Evolutionary conservation across 2,113 vertebrate species (phyloP), one percentile per base, ranked within the genome.

Genomic region (Notarius quadriscutis): DNA sequence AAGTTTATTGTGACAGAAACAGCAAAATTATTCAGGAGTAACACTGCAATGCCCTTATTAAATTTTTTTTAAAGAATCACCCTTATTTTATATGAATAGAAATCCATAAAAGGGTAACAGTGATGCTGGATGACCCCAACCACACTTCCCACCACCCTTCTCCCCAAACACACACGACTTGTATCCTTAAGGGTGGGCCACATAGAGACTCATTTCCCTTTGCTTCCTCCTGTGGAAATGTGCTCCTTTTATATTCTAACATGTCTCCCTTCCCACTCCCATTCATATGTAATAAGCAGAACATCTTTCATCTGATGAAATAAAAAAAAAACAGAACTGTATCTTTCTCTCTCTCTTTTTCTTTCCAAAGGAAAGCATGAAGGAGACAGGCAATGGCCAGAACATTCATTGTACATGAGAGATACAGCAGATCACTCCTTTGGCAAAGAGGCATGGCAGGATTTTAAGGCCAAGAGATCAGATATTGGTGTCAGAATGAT

Each of bases 241-340:
- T 41, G 81, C 34, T 48, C 63, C 89, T 93, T 93, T 93, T 94
- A 89, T 91, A 93, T 93, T 92, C 91, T 91, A 92, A 95, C 92
- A 93, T 79, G 58, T 91, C 86, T 34, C 69, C 87, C 89, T 86
- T 91, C 88, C 85, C 88, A 85, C 34, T 89, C 84, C 82, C 81
- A 92, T 87, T 88, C 65, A 75, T 63, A 86, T 57, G 71, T 86
- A 86, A 88, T 84, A 88, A 92, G 86, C 89, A 87, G 87, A 93
- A 89, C 92, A 90, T 89, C 92, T 92, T 93, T 89, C 91, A 90
- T 85, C 90, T 91, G 84, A 18, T 51, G 83, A 91, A 89, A 91
- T 2, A 17, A 72, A 41, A 72, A 72, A 71, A 48, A 75, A 65
- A 50, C 8, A 72, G 34, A 58, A 48, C 84, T 91, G 80, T 87